Evolutionary conservation across 1,140 invertebrate species (phyloP).

Genomic region (Bombus balteatus): DNA sequence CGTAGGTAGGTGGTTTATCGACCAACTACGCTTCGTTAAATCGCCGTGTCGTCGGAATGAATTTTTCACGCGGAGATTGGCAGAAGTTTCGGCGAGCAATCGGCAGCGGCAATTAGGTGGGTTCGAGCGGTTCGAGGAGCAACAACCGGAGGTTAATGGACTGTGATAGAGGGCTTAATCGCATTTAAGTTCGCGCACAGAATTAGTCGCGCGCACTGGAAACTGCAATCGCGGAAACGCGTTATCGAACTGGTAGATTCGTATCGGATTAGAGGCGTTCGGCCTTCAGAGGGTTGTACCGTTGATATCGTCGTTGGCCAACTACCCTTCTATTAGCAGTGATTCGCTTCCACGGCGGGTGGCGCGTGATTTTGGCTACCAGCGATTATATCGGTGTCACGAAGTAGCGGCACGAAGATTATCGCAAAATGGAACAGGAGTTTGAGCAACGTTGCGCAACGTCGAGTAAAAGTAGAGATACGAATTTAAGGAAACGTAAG

Average conservation of each 20-base stretch:
- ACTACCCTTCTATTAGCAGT: background rate
- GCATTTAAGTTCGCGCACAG: constrained; percentile 35
- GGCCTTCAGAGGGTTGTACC: background rate
- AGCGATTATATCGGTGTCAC: too few relatives aligned
- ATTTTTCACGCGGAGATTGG: constrained; percentile 29
- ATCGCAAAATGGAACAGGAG: too few relatives aligned
- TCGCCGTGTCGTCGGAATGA: constrained; percentile 5
- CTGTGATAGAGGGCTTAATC: constrained; percentile 54
- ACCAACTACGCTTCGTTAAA: background rate
- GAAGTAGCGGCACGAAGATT: too few relatives aligned
- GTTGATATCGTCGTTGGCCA: background rate
- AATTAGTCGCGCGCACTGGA: background rate
- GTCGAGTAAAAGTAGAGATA: too few relatives aligned
- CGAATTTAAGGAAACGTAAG: too few relatives aligned
- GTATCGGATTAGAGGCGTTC: constrained; percentile 14
- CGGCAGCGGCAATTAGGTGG: background rate
- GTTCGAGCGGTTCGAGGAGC: background rate
- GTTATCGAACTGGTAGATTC: constrained; percentile 29
- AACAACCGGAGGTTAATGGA: constrained; percentile 46
- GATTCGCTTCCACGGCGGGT: background rate
- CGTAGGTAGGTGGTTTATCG: background rate
- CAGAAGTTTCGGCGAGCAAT: constrained; percentile 9
- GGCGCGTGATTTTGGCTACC: too few relatives aligned
- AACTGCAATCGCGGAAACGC: constrained; percentile 39
- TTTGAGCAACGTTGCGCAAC: too few relatives aligned